A percentile compares a stretch with the other conserved stretches of the same genome.
Evolutionary conservation across 2,797 vertebrate genomes (phyloP).

Genomic region (Rhynchonycteris naso): DNA sequence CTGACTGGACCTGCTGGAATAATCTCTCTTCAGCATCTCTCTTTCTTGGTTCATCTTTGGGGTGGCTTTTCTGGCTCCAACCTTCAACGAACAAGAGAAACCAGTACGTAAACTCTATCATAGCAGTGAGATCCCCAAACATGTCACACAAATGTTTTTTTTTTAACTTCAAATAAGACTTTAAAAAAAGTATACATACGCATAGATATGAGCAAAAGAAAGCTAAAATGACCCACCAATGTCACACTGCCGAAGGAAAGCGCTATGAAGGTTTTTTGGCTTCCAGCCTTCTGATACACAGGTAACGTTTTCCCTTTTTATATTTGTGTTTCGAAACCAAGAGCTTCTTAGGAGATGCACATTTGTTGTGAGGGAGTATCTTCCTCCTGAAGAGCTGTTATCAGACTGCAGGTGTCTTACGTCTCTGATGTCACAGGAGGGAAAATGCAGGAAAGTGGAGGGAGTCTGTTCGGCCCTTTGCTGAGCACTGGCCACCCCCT

Average conservation of each 20-base stretch:
- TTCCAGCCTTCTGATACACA: accelerated
- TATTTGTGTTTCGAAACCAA: not conserved
- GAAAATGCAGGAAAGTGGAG: not conserved
- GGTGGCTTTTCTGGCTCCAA: conserved; percentile 54
- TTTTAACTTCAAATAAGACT: not conserved
- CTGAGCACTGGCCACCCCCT: not conserved
- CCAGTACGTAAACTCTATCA: not conserved
- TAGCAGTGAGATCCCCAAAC: not conserved
- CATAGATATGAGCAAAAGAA: not conserved
- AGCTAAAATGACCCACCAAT: too few species aligned
- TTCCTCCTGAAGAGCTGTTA: not conserved
- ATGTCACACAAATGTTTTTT: not conserved
- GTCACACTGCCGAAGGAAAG: not conserved
- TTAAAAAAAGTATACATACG: not conserved
- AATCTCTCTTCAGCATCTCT: conserved; percentile 18
- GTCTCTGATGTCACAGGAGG: not conserved
- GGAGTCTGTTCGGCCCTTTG: not conserved
- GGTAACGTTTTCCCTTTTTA: too few species aligned
- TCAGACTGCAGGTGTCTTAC: not conserved
- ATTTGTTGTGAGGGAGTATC: not conserved
- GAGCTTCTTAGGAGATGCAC: too few species aligned
- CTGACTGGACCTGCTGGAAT: conserved; percentile 7
- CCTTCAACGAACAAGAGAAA: conserved; percentile 63
- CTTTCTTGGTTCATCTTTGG: conserved; percentile 52
- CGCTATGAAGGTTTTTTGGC: not conserved